Conservation (phyloP, 1,140 invertebrate species). For the Papilio polyxenes region DNA sequence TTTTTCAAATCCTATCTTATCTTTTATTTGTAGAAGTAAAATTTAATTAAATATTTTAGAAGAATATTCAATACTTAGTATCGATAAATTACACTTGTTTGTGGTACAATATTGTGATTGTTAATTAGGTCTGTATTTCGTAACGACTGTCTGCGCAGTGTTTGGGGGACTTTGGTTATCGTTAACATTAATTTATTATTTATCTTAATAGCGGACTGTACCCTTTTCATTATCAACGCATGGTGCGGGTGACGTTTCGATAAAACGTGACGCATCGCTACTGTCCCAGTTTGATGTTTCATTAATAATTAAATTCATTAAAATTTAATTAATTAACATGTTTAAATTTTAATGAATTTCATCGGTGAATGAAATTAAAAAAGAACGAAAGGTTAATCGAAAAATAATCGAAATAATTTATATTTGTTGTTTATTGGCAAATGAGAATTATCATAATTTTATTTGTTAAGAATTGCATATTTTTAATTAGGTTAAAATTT, state of each 20-base stretch:
- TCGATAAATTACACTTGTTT: not conserved
- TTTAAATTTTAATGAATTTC: not conserved
- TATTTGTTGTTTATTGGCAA: too few relatives aligned
- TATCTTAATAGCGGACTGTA: conserved; percentile 11
- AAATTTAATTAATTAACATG: not conserved
- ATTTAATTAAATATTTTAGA: too few relatives aligned
- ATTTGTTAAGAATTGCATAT: not conserved
- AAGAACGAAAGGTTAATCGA: not conserved
- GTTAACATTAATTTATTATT: conserved; percentile 13
- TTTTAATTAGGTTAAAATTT: not conserved
- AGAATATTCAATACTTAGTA: not conserved
- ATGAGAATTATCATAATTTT: not conserved
- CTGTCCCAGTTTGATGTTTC: not conserved
- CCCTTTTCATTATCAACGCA: conserved; percentile 14
- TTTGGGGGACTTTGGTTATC: not conserved
- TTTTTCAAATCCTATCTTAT: too few relatives aligned
- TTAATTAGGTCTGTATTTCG: not conserved
- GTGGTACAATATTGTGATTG: not conserved
- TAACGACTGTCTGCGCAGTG: not conserved
- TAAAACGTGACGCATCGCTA: not conserved
- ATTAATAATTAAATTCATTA: not conserved
- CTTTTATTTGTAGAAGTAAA: too few relatives aligned
- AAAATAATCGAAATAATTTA: too few relatives aligned
- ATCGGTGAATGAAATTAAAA: not conserved
- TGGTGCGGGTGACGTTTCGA: conserved; percentile 7